Conservation (phyloP, 2,797 vertebrate species). For the Amniataba percoides region DNA sequence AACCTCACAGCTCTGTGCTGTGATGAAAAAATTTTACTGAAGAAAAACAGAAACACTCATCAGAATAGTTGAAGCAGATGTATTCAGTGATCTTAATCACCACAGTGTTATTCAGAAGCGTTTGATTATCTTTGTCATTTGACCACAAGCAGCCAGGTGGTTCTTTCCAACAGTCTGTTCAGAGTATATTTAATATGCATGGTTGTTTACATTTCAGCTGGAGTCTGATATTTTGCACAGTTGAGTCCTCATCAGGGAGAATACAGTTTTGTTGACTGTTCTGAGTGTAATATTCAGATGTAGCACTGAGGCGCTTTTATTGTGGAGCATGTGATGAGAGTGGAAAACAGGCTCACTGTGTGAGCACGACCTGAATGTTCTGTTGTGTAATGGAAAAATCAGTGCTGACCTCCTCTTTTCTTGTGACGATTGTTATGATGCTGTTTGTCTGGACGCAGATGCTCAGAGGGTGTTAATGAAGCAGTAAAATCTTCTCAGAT, state of each 20-base stretch:
- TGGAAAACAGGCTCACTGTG: slow-evolving; percentile 73
- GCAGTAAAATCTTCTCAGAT: slow-evolving; percentile 36
- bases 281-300: slow-evolving; percentile 46
- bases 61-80: background rate
- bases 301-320: slow-evolving; percentile 65
- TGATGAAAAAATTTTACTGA: slow-evolving; percentile 32
- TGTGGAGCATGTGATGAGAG: slow-evolving; percentile 66
- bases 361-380: slow-evolving; percentile 70
- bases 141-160: slow-evolving; percentile 5
- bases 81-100: slow-evolving; percentile 30
- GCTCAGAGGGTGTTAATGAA: slow-evolving; percentile 42
- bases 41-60: background rate
- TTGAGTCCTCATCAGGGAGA: slow-evolving; percentile 57
- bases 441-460: slow-evolving; percentile 76
- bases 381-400: slow-evolving; percentile 51
- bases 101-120: slow-evolving; percentile 23
- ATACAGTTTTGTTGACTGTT: slow-evolving; percentile 38
- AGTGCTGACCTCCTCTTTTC: slow-evolving; percentile 59
- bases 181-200: slow-evolving; percentile 53
- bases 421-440: slow-evolving; percentile 82
- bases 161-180: slow-evolving; percentile 24
- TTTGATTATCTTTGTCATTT: slow-evolving; percentile 1
- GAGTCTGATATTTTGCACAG: slow-evolving; percentile 61
- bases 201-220: slow-evolving; percentile 64
- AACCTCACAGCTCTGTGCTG: background rate